Conservation (phyloP, 2,113 vertebrate species). For the Calonectris borealis region DNA sequence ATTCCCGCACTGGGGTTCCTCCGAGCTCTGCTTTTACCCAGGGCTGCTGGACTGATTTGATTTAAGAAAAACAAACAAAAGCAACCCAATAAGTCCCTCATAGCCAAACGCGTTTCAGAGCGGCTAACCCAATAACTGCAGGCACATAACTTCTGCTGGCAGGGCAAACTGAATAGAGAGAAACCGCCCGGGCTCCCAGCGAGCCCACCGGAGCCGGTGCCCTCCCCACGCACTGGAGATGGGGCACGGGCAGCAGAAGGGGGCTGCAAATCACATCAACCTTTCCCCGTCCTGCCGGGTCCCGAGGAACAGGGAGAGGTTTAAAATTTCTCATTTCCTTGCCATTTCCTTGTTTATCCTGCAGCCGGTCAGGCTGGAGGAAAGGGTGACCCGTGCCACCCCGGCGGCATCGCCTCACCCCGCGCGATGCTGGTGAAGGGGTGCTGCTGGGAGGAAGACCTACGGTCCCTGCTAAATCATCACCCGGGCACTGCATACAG, state of each 20-base stretch:
- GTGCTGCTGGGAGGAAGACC: not conserved
- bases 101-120: not conserved
- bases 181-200: not conserved
- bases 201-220: not conserved
- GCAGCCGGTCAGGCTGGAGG: not conserved
- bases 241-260: not conserved
- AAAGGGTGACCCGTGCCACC: not conserved
- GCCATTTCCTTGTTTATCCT: not conserved
- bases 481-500: not conserved
- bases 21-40: not conserved
- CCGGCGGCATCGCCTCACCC: not conserved
- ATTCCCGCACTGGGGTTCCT: not conserved
- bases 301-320: not conserved
- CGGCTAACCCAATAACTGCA: constrained; percentile 33
- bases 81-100: not conserved
- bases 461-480: not conserved
- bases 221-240: not conserved
- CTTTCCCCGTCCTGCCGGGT: not conserved
- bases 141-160: not conserved
- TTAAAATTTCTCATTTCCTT: not conserved
- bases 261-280: not conserved
- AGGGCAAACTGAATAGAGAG: not conserved
- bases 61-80: not conserved
- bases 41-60: not conserved
- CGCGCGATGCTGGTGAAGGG: accelerated